These are phyloP conservation scores for Phalacrocorax carbo DNA, from an alignment of 2,113 vertebrate species.

Conservation along the genomic window DNA sequence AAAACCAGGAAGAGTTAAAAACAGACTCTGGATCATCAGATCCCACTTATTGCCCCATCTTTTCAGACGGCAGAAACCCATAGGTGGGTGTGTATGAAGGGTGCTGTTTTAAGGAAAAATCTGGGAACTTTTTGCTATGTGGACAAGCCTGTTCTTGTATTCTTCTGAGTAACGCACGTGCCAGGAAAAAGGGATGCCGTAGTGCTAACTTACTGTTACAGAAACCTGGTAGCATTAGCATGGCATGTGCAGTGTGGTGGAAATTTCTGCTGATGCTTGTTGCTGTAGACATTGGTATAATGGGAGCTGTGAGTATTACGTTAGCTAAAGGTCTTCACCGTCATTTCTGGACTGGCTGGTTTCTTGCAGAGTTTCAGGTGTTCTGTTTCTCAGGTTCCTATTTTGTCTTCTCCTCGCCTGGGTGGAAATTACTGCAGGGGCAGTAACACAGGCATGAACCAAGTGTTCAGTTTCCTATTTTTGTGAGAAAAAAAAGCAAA, in stretches of 20 bases:
- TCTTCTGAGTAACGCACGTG: not conserved
- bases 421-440: not conserved
- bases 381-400: not conserved
- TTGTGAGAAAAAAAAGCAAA: not conserved
- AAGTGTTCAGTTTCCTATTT: not conserved
- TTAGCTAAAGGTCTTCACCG: not conserved
- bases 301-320: not conserved
- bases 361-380: constrained; percentile 1
- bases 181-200: not conserved
- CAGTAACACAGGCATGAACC: not conserved
- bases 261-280: not conserved
- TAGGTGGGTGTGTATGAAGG: not conserved
- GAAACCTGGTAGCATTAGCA: not conserved
- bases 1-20: not conserved
- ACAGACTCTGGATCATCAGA: not conserved
- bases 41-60: not conserved
- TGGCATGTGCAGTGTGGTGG: not conserved
- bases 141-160: not conserved
- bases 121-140: not conserved
- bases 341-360: not conserved
- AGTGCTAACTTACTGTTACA: not conserved
- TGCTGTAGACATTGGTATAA: not conserved
- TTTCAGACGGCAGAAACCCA: not conserved
- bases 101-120: not conserved
- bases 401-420: not conserved